These are phyloP conservation scores for Zoanthus sociatus DNA, from an alignment of 92 coral and sea anemone genomes.

Conservation along the genomic window DNA sequence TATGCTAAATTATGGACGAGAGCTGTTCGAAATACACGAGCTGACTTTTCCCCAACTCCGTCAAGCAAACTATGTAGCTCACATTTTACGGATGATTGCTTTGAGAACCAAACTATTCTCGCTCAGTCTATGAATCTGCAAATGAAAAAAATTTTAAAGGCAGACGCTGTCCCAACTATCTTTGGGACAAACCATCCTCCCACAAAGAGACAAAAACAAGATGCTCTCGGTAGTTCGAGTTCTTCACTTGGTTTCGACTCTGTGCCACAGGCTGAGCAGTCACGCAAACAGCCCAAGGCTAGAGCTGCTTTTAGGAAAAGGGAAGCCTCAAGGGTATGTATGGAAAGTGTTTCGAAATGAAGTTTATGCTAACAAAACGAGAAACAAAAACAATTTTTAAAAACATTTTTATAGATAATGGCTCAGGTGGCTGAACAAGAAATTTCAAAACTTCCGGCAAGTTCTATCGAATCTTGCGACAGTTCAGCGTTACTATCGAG, in stretches of 20 bases:
- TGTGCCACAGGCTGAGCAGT: neutral
- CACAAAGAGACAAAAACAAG: neutral
- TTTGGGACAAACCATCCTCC: neutral
- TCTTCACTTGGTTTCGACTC: neutral
- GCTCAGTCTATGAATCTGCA: conserved; percentile 20
- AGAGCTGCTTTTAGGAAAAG: neutral
- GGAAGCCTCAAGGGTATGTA: neutral
- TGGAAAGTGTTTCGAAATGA: neutral
- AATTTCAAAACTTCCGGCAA: no score
- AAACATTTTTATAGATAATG: neutral
- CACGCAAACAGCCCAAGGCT: neutral
- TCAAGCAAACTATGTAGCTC: neutral
- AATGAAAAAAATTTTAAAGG: neutral
- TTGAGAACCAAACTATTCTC: conserved; percentile 17
- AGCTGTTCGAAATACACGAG: no score
- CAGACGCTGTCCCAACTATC: conserved; percentile 3
- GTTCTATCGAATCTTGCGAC: no score
- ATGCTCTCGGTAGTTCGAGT: neutral
- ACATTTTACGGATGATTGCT: neutral
- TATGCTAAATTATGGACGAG: no score
- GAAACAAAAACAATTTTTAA: neutral
- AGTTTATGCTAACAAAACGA: neutral
- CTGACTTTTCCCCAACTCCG: no score
- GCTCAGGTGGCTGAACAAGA: no score
- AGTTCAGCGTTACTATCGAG: neutral